A percentile compares a stretch with the other conserved stretches of the same genome.
phyloP scores from a whole-genome alignment of 2,888 invertebrate genomes.

The Arrhopalites spinosus region DNA sequence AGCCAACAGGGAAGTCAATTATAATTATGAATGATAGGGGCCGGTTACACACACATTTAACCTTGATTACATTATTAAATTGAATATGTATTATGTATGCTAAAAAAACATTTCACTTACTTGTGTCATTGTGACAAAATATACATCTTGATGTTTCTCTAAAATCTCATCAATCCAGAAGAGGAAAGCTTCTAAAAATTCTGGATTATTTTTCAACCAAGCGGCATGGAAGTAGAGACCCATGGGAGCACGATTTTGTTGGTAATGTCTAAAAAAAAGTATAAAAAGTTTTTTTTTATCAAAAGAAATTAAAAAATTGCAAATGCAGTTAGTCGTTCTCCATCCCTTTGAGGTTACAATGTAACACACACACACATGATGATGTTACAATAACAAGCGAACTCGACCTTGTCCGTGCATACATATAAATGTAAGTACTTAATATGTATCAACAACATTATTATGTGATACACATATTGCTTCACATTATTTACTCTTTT shows the following conservation, averaged over 20 bases:
- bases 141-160: constrained; percentile 84
- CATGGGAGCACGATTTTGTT: constrained; percentile 89
- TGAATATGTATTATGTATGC: background rate
- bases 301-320: too few species aligned
- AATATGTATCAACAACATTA: too few species aligned
- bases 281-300: too few species aligned
- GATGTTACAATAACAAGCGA: background rate
- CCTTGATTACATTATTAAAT: background rate
- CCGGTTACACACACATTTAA: background rate
- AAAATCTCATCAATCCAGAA: constrained; percentile 91
- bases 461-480: too few species aligned
- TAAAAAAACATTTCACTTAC: constrained; percentile 20
- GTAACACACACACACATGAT: background rate
- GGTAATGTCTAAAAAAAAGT: constrained; percentile 68
- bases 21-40: background rate
- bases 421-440: background rate
- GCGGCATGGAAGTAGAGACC: constrained; percentile 86
- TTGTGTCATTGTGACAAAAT: constrained; percentile 90
- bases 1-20: too few species aligned
- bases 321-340: too few species aligned
- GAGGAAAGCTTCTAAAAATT: constrained; percentile 87
- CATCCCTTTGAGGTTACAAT: background rate
- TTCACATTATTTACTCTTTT: too few species aligned
- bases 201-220: constrained; percentile 92
- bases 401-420: constrained; percentile 12